These are phyloP conservation scores for Tragelaphus strepsiceros DNA, from an alignment of 2,113 vertebrate genomes.

Conservation along the genomic window DNA sequence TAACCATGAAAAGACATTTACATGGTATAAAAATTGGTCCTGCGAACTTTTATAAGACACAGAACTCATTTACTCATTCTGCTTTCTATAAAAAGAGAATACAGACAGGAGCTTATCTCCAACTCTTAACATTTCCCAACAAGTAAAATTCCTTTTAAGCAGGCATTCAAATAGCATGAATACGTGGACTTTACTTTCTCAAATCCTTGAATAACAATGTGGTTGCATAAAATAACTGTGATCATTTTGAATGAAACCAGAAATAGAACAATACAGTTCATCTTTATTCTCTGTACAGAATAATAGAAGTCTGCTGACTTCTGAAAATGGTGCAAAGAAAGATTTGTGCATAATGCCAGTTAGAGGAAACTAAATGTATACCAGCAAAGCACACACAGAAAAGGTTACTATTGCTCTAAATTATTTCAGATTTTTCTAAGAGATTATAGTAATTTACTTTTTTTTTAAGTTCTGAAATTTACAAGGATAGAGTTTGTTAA, in stretches of 20 bases:
- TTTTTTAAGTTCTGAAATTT: background rate
- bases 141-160: constrained; percentile 4
- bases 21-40: background rate
- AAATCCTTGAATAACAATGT: constrained; percentile 10
- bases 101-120: background rate
- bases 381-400: background rate
- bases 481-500: background rate
- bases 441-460: background rate
- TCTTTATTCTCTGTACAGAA: background rate
- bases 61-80: background rate
- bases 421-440: background rate
- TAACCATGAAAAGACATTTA: background rate
- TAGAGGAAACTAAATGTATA: background rate
- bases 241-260: constrained; percentile 28
- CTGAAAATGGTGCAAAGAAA: background rate
- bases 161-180: background rate
- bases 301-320: constrained; percentile 12
- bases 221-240: constrained; percentile 12
- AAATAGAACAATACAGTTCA: constrained; percentile 17
- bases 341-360: background rate
- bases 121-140: background rate
- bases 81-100: background rate
- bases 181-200: background rate
- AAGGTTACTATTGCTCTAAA: background rate
- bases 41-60: background rate